phyloP scores from a whole-genome alignment of 2,797 vertebrate species.

The Nothura maculosa region DNA sequence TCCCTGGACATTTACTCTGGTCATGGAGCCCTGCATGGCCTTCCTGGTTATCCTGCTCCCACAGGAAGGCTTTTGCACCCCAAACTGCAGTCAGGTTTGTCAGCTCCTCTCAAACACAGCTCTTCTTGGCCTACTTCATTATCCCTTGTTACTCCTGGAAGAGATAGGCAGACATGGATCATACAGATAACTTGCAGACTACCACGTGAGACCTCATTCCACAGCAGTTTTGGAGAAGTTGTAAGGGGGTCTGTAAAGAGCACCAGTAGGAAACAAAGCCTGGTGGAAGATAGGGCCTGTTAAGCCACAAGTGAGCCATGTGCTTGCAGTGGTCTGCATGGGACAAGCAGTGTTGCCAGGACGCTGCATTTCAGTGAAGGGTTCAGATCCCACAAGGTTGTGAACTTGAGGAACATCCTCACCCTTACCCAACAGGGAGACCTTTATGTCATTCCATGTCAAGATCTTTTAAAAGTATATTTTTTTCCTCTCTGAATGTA shows the following conservation, averaged over 20 bases:
- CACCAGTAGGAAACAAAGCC: too few species aligned
- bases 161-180: neutral
- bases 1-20: neutral
- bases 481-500: rapidly evolving
- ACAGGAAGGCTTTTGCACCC: too few species aligned
- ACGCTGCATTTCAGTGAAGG: neutral
- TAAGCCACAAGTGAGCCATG: neutral
- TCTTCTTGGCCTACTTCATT: neutral
- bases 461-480: rapidly evolving
- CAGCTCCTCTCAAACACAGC: rapidly evolving
- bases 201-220: neutral
- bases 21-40: too few species aligned
- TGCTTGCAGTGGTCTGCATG: neutral
- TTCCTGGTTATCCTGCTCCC: neutral
- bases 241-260: neutral
- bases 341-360: neutral
- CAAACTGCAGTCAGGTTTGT: rapidly evolving
- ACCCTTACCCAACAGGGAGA: neutral
- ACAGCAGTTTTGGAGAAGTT: neutral
- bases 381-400: rapidly evolving
- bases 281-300: neutral
- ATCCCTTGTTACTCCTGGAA: neutral
- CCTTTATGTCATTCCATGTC: too few species aligned
- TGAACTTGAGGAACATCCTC: neutral
- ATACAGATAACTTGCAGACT: neutral